phyloP scores from a whole-genome alignment of 2,797 vertebrate genomes.

The Chrysocyon brachyurus region DNA sequence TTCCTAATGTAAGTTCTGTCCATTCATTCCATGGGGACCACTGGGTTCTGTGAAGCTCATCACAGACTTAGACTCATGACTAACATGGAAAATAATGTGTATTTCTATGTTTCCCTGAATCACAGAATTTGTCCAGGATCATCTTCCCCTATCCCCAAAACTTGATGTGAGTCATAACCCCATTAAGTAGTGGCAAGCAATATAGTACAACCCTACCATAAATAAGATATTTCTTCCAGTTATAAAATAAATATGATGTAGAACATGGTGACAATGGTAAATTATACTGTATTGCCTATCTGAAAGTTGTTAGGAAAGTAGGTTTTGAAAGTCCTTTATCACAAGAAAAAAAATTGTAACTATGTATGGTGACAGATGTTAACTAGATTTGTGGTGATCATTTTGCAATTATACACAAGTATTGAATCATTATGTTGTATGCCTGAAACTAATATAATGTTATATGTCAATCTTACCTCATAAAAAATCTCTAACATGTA shows the following conservation, averaged over 20 bases:
- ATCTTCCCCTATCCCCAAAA: constrained; percentile 1
- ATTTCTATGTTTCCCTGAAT: background rate
- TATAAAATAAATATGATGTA: background rate
- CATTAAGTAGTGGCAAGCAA: background rate
- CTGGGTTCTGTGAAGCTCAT: background rate
- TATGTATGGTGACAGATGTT: background rate
- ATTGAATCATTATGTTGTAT: background rate
- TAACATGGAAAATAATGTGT: background rate
- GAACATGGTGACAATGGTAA: background rate
- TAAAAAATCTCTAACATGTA: background rate
- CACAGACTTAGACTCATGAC: constrained; percentile 6
- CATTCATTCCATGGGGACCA: background rate
- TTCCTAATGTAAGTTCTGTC: background rate
- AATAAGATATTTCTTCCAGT: background rate
- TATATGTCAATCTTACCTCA: background rate
- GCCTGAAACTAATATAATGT: background rate
- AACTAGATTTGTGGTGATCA: background rate
- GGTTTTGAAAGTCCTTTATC: background rate
- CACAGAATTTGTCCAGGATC: background rate
- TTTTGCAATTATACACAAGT: background rate
- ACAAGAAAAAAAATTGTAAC: background rate
- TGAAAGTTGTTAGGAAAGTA: background rate
- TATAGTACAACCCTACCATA: background rate
- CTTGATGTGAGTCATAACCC: background rate
- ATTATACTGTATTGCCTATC: background rate